Evolutionary conservation across 2,113 vertebrate species (phyloP).

Genomic region (Mirza zaza): DNA sequence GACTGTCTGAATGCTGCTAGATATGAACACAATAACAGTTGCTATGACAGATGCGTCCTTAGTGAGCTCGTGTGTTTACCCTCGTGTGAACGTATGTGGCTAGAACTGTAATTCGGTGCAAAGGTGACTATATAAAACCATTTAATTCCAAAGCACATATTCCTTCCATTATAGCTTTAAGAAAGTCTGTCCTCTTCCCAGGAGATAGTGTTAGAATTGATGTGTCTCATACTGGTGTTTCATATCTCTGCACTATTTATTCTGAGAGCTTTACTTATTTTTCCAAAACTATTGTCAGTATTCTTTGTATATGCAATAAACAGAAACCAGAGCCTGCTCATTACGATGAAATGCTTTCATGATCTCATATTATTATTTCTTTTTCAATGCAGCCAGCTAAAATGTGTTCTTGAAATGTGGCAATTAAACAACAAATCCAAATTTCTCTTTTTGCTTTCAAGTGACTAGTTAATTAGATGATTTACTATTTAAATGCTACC

Average conservation of each 20-base stretch:
- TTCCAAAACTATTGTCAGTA: conserved; percentile 45
- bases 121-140: background rate
- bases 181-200: background rate
- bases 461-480: conserved; percentile 67
- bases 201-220: conserved; percentile 13
- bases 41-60: background rate
- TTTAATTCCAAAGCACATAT: background rate
- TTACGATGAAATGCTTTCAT: conserved; percentile 65
- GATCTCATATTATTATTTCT: conserved; percentile 65
- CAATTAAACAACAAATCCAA: conserved; percentile 64
- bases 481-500: conserved; percentile 61
- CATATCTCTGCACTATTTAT: conserved; percentile 34
- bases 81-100: background rate
- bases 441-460: conserved; percentile 67
- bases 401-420: conserved; percentile 68
- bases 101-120: background rate
- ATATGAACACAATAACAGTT: background rate
- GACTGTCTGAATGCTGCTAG: background rate
- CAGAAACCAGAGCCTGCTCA: conserved; percentile 54
- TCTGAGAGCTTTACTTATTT: conserved; percentile 60
- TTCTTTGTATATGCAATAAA: conserved; percentile 35
- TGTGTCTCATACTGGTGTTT: background rate
- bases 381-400: conserved; percentile 65
- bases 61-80: background rate
- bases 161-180: conserved; percentile 1